Conservation (phyloP, 2,888 invertebrate species). For the Amblyjoppa proteus region DNA sequence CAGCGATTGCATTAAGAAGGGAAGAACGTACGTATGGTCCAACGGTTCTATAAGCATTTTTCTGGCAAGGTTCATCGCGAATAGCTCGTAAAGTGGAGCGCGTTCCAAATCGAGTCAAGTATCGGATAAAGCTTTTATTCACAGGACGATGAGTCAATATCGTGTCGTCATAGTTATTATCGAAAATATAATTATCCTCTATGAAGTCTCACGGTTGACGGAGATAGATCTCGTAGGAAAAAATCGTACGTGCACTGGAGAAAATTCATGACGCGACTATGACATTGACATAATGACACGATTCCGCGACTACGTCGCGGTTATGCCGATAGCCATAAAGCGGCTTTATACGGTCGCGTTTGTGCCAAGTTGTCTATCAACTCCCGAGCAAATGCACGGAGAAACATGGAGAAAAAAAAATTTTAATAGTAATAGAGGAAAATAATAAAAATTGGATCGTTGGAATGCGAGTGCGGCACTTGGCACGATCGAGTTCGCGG, state of each 20-base stretch:
- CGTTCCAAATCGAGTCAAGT: slow-evolving; percentile 69
- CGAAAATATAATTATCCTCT: slow-evolving; percentile 32
- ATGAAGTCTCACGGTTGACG: slow-evolving; percentile 2
- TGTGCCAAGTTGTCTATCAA: slow-evolving; percentile 69
- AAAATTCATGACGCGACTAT: slow-evolving; percentile 39
- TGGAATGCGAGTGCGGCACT: slow-evolving; percentile 66
- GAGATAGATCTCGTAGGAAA: slow-evolving; percentile 9
- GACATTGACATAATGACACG: slow-evolving; percentile 41
- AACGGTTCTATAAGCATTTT: slow-evolving; percentile 58
- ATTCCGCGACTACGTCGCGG: slow-evolving; percentile 3
- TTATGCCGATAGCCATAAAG: slow-evolving; percentile 40
- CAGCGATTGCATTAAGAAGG: slow-evolving; percentile 40
- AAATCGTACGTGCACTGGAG: slow-evolving; percentile 35
- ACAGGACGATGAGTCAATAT: slow-evolving; percentile 40
- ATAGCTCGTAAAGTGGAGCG: slow-evolving; percentile 67
- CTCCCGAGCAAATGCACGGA: slow-evolving; percentile 49
- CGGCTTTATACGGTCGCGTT: slow-evolving; percentile 55
- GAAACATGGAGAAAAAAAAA: slow-evolving; percentile 18
- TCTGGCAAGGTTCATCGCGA: slow-evolving; percentile 66
- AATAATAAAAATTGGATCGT: slow-evolving; percentile 59
- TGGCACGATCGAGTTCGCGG: slow-evolving; percentile 63
- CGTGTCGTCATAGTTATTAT: slow-evolving; percentile 47
- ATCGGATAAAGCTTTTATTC: slow-evolving; percentile 65
- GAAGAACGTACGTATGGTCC: slow-evolving; percentile 23
- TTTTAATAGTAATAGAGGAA: slow-evolving; percentile 5